Conservation (phyloP, 2,888 invertebrate genomes). For the Germaria angustata region DNA sequence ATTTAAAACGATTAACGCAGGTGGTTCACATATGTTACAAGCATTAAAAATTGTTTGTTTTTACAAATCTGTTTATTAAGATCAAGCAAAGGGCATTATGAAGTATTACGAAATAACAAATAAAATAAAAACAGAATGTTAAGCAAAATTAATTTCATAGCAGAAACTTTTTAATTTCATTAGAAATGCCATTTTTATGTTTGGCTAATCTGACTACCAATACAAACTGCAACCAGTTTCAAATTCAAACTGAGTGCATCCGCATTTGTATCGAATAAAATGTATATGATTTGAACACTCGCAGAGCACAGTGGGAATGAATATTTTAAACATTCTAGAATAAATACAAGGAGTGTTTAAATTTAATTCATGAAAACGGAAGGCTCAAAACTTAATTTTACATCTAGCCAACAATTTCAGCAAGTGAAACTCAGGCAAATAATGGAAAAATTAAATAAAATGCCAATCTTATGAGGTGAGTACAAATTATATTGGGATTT, state of each 20-base stretch:
- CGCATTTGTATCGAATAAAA: not conserved
- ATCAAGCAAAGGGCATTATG: not conserved
- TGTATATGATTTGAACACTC: not conserved
- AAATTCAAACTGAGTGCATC: constrained; percentile 1
- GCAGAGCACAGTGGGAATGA: not conserved
- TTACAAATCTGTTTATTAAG: constrained; percentile 29
- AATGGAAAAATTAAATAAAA: too few relatives aligned
- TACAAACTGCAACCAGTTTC: constrained; percentile 30
- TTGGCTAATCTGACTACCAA: constrained; percentile 49
- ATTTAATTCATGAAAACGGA: too few relatives aligned
- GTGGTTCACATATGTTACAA: constrained; percentile 29
- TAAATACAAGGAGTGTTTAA: too few relatives aligned
- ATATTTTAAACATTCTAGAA: too few relatives aligned
- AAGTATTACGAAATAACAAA: not conserved
- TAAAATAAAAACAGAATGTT: not conserved
- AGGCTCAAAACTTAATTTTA: too few relatives aligned
- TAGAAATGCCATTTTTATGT: constrained; percentile 62
- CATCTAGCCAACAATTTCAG: too few relatives aligned
- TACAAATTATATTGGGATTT: too few relatives aligned
- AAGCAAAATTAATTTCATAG: constrained; percentile 46
- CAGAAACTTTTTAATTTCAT: constrained; percentile 52
- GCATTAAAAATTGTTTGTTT: constrained; percentile 24
- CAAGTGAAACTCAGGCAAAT: too few relatives aligned
- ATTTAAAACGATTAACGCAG: constrained; percentile 22
- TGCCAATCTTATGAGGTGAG: too few relatives aligned